A percentile compares a stretch with the other conserved stretches of the same genome.
These are phyloP conservation scores for Brachionus rotundiformis DNA, from an alignment of 1,140 invertebrate genomes.

Conservation along the genomic window DNA sequence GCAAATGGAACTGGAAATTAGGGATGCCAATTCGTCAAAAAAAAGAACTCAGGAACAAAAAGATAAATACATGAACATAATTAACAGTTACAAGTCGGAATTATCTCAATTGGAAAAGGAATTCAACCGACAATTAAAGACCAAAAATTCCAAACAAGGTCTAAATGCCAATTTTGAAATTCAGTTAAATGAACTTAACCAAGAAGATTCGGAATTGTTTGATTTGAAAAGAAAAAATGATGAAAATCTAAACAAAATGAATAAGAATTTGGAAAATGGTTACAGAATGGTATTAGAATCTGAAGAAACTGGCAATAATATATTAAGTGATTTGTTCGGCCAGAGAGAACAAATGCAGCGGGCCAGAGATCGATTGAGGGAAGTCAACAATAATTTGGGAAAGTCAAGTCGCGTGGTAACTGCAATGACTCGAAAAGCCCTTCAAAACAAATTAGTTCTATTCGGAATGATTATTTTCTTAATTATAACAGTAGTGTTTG, in stretches of 20 bases:
- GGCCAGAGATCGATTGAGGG: constrained; percentile 30
- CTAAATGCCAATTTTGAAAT: constrained; percentile 32
- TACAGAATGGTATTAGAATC: constrained; percentile 47
- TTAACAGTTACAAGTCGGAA: constrained; percentile 41
- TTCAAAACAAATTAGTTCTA: constrained; percentile 48
- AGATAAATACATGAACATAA: constrained; percentile 30
- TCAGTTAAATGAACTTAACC: background rate
- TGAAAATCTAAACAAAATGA: constrained; percentile 32
- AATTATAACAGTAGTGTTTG: constrained; percentile 13
- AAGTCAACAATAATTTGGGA: constrained; percentile 34
- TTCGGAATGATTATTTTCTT: constrained; percentile 2
- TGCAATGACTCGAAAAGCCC: background rate
- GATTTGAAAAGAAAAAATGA: constrained; percentile 31
- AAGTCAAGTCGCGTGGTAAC: constrained; percentile 38
- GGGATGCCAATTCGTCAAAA: constrained; percentile 28
- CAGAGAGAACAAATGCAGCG: constrained; percentile 37
- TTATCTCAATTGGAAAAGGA: constrained; percentile 25
- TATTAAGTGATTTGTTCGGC: constrained; percentile 45
- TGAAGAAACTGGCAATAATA: constrained; percentile 47
- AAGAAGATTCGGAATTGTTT: constrained; percentile 33
- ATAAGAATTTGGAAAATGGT: constrained; percentile 40
- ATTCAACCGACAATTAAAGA: constrained; percentile 31
- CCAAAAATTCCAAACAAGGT: background rate
- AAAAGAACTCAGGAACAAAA: constrained; percentile 47
- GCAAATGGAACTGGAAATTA: constrained; percentile 47